Evolutionary conservation across 1,140 invertebrate species (phyloP).

Genomic region (Heliothis subflexa): DNA sequence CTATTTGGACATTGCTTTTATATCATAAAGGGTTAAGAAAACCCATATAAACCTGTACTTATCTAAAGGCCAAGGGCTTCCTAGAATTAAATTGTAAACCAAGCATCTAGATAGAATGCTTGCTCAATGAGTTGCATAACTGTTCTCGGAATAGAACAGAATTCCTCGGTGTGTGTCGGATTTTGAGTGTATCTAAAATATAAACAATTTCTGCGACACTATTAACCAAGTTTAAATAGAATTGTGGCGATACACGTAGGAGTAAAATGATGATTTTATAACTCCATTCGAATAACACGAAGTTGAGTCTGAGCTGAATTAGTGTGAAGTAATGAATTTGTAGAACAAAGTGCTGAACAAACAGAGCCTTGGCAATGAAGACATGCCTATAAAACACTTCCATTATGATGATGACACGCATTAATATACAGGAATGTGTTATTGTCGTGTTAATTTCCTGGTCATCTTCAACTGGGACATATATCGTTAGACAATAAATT

Average conservation of each 20-base stretch:
- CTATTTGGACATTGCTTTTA: background rate
- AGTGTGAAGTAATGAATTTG: constrained; percentile 52
- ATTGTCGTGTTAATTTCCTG: constrained; percentile 68
- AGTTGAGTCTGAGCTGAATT: constrained; percentile 22
- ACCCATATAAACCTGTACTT: background rate
- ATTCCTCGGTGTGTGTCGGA: background rate
- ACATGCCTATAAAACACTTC: constrained; percentile 69
- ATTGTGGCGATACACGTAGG: constrained; percentile 1
- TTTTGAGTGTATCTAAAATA: constrained; percentile 12
- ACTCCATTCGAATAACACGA: background rate
- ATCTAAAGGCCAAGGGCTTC: constrained; percentile 1
- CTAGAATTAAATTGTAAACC: constrained; percentile 13
- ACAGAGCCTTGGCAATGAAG: constrained; percentile 61
- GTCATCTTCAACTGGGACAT: constrained; percentile 65
- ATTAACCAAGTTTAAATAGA: constrained; percentile 2
- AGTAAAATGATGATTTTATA: constrained; percentile 3
- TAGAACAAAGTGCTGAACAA: constrained; percentile 62
- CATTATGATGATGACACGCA: constrained; percentile 64
- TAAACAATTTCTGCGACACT: constrained; percentile 6
- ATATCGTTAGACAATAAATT: constrained; percentile 63
- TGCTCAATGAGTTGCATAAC: constrained; percentile 28
- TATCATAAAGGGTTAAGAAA: background rate
- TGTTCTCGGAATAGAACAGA: constrained; percentile 27
- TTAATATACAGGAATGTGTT: constrained; percentile 70
- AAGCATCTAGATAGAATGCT: constrained; percentile 13